phyloP scores from a whole-genome alignment of 2,113 vertebrate genomes.

The Sterna hirundo region DNA sequence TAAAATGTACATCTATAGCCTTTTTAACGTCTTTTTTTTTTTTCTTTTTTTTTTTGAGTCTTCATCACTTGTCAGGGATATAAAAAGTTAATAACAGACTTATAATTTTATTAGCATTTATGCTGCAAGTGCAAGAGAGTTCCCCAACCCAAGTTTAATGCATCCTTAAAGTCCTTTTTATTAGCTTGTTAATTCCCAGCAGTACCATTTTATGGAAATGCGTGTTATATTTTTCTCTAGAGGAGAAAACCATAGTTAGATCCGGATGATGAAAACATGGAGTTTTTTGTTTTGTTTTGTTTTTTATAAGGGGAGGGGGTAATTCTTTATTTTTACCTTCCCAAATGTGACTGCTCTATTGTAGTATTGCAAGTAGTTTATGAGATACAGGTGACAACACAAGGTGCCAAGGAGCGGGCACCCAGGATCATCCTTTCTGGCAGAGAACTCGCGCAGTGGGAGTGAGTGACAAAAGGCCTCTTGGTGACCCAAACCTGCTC shows the following conservation, averaged over 20 bases:
- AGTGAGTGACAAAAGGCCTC: neutral
- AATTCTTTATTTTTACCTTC: neutral
- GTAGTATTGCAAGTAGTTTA: neutral
- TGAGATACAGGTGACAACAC: neutral
- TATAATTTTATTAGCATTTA: slow-evolving; percentile 82
- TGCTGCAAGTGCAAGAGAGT: slow-evolving; percentile 66
- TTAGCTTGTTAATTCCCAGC: slow-evolving; percentile 72
- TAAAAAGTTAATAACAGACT: slow-evolving; percentile 78
- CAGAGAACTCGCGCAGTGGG: neutral
- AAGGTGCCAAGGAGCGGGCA: neutral
- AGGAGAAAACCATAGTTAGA: slow-evolving; percentile 15
- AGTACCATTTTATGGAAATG: slow-evolving; percentile 56
- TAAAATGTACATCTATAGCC: neutral
- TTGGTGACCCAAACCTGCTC: neutral
- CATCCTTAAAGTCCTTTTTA: slow-evolving; percentile 73
- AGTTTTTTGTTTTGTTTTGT: neutral
- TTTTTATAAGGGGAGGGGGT: neutral
- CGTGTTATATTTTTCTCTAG: neutral
- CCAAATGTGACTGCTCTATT: neutral
- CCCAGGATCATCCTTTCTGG: neutral
- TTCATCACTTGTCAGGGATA: slow-evolving; percentile 61
- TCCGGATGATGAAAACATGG: neutral
- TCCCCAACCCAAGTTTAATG: slow-evolving; percentile 72
- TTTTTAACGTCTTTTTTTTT: neutral
- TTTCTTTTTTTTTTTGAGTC: neutral